These are phyloP conservation scores for Sebastes taczanowskii DNA, from an alignment of 2,797 vertebrate genomes.

Conservation along the genomic window DNA sequence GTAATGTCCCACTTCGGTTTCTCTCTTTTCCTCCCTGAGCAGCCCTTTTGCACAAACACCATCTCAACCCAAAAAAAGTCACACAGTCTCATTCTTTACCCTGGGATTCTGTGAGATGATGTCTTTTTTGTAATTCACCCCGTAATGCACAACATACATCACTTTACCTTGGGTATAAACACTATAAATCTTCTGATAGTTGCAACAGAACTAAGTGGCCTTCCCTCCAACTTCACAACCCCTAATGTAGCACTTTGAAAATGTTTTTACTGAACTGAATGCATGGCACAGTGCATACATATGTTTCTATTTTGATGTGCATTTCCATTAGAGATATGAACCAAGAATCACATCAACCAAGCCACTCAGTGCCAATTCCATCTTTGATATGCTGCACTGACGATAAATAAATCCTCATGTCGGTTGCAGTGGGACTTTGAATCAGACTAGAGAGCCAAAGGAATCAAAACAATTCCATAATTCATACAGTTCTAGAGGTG, in stretches of 20 bases:
- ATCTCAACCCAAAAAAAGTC: background rate
- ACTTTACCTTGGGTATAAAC: constrained; percentile 44
- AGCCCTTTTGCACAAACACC: background rate
- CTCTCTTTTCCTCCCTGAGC: background rate
- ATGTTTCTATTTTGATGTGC: background rate
- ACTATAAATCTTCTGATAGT: constrained; percentile 38
- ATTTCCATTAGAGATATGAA: constrained; percentile 11
- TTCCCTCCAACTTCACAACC: constrained; percentile 11
- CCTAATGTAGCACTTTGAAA: constrained; percentile 16
- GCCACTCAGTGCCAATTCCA: background rate
- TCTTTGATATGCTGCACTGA: constrained; percentile 11
- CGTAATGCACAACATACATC: constrained; percentile 49
- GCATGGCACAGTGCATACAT: background rate
- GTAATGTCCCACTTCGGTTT: background rate
- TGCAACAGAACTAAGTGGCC: background rate
- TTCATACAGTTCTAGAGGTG: constrained; percentile 16
- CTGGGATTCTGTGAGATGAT: background rate
- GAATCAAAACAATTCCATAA: constrained; percentile 43
- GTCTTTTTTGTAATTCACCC: constrained; percentile 24
- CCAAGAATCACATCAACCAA: background rate
- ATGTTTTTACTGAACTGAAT: background rate
- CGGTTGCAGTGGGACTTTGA: background rate
- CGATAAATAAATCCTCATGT: constrained; percentile 9
- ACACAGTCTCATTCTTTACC: background rate
- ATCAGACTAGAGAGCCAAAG: constrained; percentile 9